Base-by-base conservation (phyloP, 2,113 vertebrate genomes). In the Lepus americanus region DNA sequence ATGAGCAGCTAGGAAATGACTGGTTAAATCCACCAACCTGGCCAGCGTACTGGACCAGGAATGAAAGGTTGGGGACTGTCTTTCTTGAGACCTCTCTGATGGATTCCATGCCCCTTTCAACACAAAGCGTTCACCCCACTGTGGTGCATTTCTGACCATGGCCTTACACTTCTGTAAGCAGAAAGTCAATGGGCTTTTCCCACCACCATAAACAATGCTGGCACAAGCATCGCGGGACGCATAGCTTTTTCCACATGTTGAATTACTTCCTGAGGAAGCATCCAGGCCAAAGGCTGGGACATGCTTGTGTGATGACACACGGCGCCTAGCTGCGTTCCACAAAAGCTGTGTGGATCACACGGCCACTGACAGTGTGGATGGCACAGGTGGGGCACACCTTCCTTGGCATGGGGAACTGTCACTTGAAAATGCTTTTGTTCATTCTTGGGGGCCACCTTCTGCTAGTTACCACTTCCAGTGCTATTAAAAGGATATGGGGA, bases 211-310 rank as follows among this genome's bases (percentile, higher is more conserved):
- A 70, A 87, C 77, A 69, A 36, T 14, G 51, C 51, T 22, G n/a
- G n/a, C 73, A 19, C 49, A 72, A 66, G 78, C 69, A 74, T 33
- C 53, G 6, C 1, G 25, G 82, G 23, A 59, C 51, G 55, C 61
- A 29, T 10, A 31, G 89, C 55, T 73, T 95, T 89, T 89, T 86
- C 92, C 91, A 76, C 76, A 63, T 70, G 93, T 67, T 87, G n/a
- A 92, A 97, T 94, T 90, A 95, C 94, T 97, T 97, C 95, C 94
- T 39, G 14, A 80, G 97, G 94, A 96, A 97, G 63, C 2, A 31
- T 89, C 78, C 94, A 91, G 91, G 89, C 91, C 95, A 94, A 59
- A 97, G 91, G 69, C 76, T n/a, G 55, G 0, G 0, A 49, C 61
- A 8, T 83, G 94, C 89, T 95, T 89, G 59, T 67, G 22, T 67